Percentiles rank a stretch among this genome's conserved stretches.
These are phyloP conservation scores for Actinernus sp. DNA, from an alignment of 92 coral and sea anemone genomes.

Conservation along the genomic window DNA sequence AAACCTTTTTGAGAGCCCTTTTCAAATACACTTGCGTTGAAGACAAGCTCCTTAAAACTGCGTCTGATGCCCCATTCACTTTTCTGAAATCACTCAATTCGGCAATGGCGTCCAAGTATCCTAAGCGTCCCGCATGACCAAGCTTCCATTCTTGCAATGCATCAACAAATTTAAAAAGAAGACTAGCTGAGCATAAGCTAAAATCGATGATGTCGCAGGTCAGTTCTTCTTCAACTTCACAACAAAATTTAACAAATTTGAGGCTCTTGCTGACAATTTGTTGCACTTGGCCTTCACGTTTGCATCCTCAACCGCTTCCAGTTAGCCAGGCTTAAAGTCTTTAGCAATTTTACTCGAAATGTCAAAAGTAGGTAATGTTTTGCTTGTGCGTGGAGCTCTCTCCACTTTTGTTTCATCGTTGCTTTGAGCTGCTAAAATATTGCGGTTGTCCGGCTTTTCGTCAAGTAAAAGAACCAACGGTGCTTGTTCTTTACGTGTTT, in stretches of 20 bases:
- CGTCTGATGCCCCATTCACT: no score
- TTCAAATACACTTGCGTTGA: no score
- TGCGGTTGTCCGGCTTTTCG: conserved; percentile 3
- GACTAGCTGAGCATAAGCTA: conserved; percentile 18
- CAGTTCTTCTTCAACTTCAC: no score
- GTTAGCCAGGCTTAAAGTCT: conserved; percentile 39
- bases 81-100: no score
- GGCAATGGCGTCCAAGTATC: no score
- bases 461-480: conserved; percentile 36
- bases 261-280: no score
- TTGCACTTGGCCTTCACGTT: conserved; percentile 26
- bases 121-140: no score
- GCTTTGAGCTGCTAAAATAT: background rate
- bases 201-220: conserved; percentile 15
- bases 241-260: conserved; percentile 50
- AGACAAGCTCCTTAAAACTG: no score
- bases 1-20: no score
- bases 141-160: no score
- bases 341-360: conserved; percentile 1
- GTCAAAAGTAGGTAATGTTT: conserved; percentile 15
- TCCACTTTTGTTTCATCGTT: background rate
- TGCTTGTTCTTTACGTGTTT: no score
- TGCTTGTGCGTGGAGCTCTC: background rate
- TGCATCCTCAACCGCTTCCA: conserved; percentile 39
- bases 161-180: conserved; percentile 27